Evolutionary conservation across 92 coral and sea anemone species (phyloP).

Genomic region (Bergia puertoricense): DNA sequence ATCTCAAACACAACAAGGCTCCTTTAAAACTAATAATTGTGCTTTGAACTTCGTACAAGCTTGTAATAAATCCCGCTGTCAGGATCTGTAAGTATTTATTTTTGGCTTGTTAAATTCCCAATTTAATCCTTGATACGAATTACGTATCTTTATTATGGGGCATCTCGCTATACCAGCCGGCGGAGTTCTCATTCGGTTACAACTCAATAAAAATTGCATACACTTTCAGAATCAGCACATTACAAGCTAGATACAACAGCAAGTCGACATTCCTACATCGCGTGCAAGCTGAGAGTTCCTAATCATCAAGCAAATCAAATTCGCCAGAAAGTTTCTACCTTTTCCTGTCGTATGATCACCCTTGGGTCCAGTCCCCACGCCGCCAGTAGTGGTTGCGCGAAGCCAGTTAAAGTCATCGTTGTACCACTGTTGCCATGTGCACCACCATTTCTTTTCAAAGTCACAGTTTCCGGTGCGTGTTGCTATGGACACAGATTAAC

Average conservation of each 20-base stretch:
- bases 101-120: too few relatives aligned
- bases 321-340: slow-evolving; percentile 24
- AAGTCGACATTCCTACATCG: background rate
- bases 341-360: slow-evolving; percentile 94
- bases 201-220: too few relatives aligned
- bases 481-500: slow-evolving; percentile 8
- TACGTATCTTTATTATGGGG: too few relatives aligned
- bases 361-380: slow-evolving; percentile 80
- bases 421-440: slow-evolving; percentile 64
- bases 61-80: too few relatives aligned
- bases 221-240: background rate
- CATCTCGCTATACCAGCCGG: too few relatives aligned
- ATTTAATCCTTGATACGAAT: too few relatives aligned
- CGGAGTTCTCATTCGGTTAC: too few relatives aligned
- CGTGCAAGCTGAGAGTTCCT: background rate
- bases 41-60: too few relatives aligned
- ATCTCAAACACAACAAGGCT: too few relatives aligned
- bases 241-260: background rate
- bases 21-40: too few relatives aligned
- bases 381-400: slow-evolving; percentile 64
- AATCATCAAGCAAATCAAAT: background rate
- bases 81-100: too few relatives aligned
- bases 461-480: slow-evolving; percentile 76
- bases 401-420: slow-evolving; percentile 69
- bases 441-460: slow-evolving; percentile 78